Conservation (phyloP, 2,113 vertebrate genomes). For the Lepisosteus oculatus region DNA sequence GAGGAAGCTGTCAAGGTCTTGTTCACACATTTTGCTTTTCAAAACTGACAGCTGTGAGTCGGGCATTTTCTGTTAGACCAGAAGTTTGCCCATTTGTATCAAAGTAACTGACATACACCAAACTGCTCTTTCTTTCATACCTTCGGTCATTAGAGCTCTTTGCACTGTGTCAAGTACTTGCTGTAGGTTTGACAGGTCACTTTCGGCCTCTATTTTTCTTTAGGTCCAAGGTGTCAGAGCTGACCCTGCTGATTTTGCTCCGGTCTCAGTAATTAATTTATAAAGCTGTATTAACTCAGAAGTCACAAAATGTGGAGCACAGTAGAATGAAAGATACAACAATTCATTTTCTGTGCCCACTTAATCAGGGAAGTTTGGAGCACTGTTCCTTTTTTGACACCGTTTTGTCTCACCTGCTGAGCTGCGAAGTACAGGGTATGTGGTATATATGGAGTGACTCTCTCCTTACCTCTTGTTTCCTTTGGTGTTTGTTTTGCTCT, state of each 20-base stretch:
- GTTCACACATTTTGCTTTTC: no score
- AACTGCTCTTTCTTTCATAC: background rate
- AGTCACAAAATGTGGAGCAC: no score
- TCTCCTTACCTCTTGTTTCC: no score
- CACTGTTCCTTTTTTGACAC: no score
- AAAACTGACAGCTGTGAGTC: no score
- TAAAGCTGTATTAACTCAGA: background rate
- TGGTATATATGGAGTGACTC: no score
- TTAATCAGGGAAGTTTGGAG: background rate
- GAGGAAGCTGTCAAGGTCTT: no score
- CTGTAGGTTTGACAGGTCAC: slow-evolving; percentile 5
- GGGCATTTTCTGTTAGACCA: no score
- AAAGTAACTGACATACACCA: background rate
- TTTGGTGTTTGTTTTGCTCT: no score
- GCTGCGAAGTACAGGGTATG: no score
- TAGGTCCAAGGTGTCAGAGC: background rate
- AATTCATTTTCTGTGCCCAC: background rate
- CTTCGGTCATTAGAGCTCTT: background rate
- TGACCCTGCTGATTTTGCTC: background rate
- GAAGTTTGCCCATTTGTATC: background rate
- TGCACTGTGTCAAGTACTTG: background rate
- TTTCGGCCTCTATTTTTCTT: background rate
- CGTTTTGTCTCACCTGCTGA: no score
- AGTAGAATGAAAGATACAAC: background rate
- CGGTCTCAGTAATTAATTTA: no score